Evolutionary conservation across 2,113 vertebrate genomes (phyloP).

Genomic region (Spermophilus dauricus): DNA sequence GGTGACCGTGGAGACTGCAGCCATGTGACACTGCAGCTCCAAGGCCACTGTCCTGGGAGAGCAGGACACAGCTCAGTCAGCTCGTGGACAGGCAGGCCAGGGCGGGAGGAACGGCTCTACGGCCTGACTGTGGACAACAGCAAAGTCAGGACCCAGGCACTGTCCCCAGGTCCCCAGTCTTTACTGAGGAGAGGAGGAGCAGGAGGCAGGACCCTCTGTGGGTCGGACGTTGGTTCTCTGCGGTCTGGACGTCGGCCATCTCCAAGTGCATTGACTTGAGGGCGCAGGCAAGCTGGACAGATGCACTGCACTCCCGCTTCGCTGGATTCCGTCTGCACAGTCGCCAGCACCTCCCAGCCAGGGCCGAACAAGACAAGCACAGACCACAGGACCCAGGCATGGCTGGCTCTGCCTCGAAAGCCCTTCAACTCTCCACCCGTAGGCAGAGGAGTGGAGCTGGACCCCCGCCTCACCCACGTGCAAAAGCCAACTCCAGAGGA

Average conservation of each 20-base stretch:
- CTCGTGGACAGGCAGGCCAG: no score
- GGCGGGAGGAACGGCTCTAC: background rate
- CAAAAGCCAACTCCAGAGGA: accelerated
- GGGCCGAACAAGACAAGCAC: background rate
- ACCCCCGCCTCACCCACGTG: background rate
- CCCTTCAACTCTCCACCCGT: accelerated
- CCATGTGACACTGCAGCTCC: background rate
- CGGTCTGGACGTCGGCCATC: background rate
- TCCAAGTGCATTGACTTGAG: background rate
- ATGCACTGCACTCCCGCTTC: background rate
- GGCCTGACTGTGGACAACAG: accelerated
- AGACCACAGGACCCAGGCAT: accelerated
- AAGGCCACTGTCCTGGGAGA: background rate
- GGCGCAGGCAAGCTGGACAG: background rate
- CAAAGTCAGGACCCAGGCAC: accelerated
- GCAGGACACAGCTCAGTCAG: background rate
- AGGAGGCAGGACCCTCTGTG: accelerated
- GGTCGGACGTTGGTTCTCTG: background rate
- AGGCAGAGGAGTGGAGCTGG: accelerated
- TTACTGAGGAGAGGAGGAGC: no score
- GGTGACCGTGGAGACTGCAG: background rate
- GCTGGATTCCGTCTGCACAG: accelerated
- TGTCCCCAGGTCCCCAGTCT: accelerated
- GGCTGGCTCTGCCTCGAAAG: background rate
- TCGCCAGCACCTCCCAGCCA: background rate